phyloP scores from a whole-genome alignment of 1,140 invertebrate species.

The Halictus rubicundus region DNA sequence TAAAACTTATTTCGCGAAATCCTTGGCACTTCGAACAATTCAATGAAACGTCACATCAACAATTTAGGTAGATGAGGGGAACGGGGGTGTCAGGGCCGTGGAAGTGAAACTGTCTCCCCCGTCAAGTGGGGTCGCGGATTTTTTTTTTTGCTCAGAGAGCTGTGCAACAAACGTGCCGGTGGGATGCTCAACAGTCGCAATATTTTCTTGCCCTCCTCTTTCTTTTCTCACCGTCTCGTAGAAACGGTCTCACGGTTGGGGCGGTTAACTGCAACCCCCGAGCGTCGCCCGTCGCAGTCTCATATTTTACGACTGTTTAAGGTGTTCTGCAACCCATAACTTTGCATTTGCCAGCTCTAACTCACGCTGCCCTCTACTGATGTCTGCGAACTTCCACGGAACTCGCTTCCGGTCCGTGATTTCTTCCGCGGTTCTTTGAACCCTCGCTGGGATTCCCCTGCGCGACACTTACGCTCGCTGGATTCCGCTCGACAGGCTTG shows the following conservation, averaged over 20 bases:
- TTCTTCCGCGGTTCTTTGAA: slow-evolving; percentile 43
- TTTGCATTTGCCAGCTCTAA: slow-evolving; percentile 56
- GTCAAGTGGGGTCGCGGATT: neutral
- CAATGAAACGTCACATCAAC: neutral
- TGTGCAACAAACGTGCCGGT: slow-evolving; percentile 19
- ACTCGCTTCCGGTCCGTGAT: slow-evolving; percentile 40
- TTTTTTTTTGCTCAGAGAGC: slow-evolving; percentile 16
- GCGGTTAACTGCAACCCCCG: slow-evolving; percentile 14
- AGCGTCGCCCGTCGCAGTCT: slow-evolving; percentile 53
- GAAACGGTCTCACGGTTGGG: neutral
- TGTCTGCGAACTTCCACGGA: slow-evolving; percentile 34
- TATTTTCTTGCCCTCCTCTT: slow-evolving; percentile 26
- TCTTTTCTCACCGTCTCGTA: neutral
- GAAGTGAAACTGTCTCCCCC: slow-evolving; percentile 4
- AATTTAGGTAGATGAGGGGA: neutral
- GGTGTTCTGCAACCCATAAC: slow-evolving; percentile 63
- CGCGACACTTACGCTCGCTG: neutral
- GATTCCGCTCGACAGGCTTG: neutral
- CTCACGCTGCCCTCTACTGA: slow-evolving; percentile 38
- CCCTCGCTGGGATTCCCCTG: neutral
- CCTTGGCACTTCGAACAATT: no score
- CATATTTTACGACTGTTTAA: slow-evolving; percentile 67
- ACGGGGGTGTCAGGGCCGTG: no score
- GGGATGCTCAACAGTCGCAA: slow-evolving; percentile 36
- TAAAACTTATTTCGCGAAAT: no score